These are phyloP conservation scores for Protodeltote pygarga DNA, from an alignment of 2,888 invertebrate genomes.

Conservation along the genomic window DNA sequence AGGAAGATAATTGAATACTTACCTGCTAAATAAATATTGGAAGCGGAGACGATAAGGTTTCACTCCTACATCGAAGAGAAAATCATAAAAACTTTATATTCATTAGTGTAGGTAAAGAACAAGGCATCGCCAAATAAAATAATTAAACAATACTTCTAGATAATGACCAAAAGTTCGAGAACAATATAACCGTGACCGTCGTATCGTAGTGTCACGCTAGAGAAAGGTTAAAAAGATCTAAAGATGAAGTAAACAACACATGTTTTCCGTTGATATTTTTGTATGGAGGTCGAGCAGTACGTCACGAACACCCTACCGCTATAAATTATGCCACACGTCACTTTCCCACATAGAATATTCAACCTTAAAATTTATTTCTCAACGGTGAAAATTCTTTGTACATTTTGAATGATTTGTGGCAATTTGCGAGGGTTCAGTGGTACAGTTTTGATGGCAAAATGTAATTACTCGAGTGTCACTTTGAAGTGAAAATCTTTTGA, in stretches of 20 bases:
- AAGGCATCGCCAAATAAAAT: too few species aligned
- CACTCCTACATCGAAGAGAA: too few species aligned
- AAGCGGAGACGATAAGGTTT: too few species aligned
- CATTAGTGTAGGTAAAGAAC: too few species aligned
- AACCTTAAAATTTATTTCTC: background rate
- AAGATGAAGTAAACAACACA: constrained; percentile 45
- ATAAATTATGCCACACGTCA: constrained; percentile 29
- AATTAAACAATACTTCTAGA: constrained; percentile 1
- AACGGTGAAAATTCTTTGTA: constrained; percentile 4
- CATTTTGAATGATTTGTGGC: constrained; percentile 5
- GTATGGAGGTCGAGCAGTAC: constrained; percentile 29
- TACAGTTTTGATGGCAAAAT: constrained; percentile 33
- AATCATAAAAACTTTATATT: too few species aligned
- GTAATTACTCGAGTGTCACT: constrained; percentile 35
- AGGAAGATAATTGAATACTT: too few species aligned
- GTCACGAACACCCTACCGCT: constrained; percentile 38
- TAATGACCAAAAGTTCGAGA: constrained; percentile 3
- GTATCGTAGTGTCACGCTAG: constrained; percentile 3
- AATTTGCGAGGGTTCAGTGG: constrained; percentile 13
- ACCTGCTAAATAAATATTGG: too few species aligned
- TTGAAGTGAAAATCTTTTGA: constrained; percentile 33
- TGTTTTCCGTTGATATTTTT: constrained; percentile 42
- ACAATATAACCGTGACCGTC: background rate
- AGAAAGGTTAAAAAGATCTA: constrained; percentile 39
- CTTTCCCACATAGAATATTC: background rate